These are phyloP conservation scores for Poecilobothrus nobilitatus DNA, from an alignment of 2,888 invertebrate genomes.

Conservation along the genomic window DNA sequence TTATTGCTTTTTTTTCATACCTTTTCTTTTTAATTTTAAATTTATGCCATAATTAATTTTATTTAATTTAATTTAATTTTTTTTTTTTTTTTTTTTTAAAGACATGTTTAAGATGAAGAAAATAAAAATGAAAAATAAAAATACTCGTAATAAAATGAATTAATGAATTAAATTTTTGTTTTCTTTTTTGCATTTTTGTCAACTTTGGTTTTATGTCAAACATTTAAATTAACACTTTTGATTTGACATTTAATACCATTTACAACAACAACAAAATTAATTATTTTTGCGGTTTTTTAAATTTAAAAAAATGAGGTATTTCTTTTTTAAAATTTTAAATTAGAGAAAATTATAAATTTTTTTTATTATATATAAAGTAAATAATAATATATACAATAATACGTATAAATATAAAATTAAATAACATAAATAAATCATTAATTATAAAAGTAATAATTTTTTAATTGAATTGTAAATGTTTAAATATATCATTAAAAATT, in stretches of 20 bases:
- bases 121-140: neutral
- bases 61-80: neutral
- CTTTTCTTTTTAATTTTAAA: neutral
- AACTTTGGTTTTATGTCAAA: neutral
- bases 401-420: too few species aligned
- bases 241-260: neutral
- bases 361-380: too few species aligned
- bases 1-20: neutral
- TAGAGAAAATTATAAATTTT: too few species aligned
- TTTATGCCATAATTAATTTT: conserved; percentile 1
- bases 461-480: too few species aligned
- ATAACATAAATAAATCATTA: too few species aligned
- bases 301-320: too few species aligned
- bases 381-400: too few species aligned
- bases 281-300: too few species aligned
- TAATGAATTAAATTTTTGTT: neutral
- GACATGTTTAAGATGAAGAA: too few species aligned
- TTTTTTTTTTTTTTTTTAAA: neutral
- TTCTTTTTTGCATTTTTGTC: neutral
- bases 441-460: too few species aligned
- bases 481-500: too few species aligned
- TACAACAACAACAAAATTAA: neutral
- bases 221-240: conserved; percentile 1
- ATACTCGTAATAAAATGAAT: neutral
- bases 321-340: too few species aligned